Conservation (phyloP, 2,113 vertebrate genomes). For the Sapajus apella region DNA sequence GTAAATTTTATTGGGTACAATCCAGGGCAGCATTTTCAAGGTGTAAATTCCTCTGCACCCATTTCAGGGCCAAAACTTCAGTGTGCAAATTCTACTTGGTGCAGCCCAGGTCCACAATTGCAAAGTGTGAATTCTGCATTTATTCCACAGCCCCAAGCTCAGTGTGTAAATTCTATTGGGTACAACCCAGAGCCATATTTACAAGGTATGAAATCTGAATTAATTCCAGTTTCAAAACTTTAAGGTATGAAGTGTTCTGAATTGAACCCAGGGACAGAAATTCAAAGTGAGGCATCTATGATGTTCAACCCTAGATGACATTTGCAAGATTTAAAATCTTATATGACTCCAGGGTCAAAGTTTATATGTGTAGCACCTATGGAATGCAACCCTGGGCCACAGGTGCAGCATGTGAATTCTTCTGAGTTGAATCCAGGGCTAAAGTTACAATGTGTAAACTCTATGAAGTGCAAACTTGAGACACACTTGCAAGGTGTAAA, state of each 20-base stretch:
- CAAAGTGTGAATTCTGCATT: neutral
- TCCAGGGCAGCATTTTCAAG: neutral
- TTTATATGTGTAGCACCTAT: too few species aligned
- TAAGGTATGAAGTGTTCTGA: neutral
- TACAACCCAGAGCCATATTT: neutral
- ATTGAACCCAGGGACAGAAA: constrained; percentile 18
- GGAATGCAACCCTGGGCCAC: too few species aligned
- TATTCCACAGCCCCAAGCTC: neutral
- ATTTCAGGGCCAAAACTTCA: neutral
- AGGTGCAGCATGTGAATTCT: too few species aligned
- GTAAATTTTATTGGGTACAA: neutral
- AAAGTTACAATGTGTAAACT: too few species aligned
- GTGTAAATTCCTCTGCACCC: neutral
- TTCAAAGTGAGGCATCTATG: neutral
- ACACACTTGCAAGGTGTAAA: neutral
- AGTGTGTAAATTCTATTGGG: neutral
- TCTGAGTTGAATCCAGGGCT: too few species aligned
- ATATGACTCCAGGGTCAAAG: too few species aligned
- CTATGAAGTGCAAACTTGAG: too few species aligned
- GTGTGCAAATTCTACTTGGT: neutral
- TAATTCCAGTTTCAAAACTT: neutral
- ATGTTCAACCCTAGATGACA: neutral
- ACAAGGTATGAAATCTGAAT: neutral
- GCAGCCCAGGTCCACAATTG: neutral
- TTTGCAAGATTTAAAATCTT: neutral